phyloP scores from a whole-genome alignment of 2,113 vertebrate genomes.

The Urocolius indicus region DNA sequence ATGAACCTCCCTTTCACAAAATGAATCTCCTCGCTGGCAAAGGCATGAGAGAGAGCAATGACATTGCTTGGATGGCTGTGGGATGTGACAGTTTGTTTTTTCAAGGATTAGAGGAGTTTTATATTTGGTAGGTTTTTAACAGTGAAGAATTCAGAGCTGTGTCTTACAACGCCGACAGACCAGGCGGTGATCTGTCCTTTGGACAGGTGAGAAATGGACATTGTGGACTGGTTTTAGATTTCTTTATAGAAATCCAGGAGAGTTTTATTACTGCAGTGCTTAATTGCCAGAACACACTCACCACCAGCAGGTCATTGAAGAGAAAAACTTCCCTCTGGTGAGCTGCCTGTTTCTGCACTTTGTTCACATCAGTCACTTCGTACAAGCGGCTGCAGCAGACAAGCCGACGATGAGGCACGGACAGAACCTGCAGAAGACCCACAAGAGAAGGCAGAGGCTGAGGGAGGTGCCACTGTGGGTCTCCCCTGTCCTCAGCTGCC shows the following conservation, averaged over 20 bases:
- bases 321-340: slow-evolving; percentile 98
- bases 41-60: slow-evolving; percentile 19
- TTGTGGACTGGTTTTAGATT: not conserved
- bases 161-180: not conserved
- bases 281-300: slow-evolving; percentile 71
- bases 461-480: not conserved
- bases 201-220: not conserved
- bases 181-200: not conserved
- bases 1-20: slow-evolving; percentile 5
- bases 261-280: not conserved
- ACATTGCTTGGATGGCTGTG: not conserved
- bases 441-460: not conserved
- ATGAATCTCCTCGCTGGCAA: slow-evolving; percentile 17
- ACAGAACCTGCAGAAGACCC: slow-evolving; percentile 85
- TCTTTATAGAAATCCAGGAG: not conserved
- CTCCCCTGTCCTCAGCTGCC: not conserved
- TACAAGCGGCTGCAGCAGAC: slow-evolving; percentile 98
- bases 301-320: slow-evolving; percentile 98
- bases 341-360: slow-evolving; percentile 94
- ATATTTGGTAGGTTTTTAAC: not conserved
- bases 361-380: slow-evolving; percentile 95
- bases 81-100: not conserved
- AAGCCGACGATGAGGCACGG: slow-evolving; percentile 93
- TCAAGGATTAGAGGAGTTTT: not conserved
- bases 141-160: not conserved